Evolutionary conservation across 2,888 invertebrate species (phyloP).

Genomic region (Nysson spinosus): DNA sequence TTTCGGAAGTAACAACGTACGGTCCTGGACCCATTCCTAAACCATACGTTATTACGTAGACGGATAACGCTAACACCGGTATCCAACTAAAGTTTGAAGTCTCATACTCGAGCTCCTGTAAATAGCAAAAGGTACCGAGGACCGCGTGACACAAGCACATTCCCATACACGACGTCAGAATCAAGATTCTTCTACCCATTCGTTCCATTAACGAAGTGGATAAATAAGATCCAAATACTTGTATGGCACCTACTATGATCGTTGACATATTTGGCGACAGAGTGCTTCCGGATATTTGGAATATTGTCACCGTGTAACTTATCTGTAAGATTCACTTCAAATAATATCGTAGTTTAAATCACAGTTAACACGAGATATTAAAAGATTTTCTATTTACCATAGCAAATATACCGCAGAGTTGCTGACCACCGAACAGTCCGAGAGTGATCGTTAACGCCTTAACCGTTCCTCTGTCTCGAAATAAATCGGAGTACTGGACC

Average conservation of each 20-base stretch:
- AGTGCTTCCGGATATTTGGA: conserved; percentile 79
- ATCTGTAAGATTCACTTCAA: conserved; percentile 74
- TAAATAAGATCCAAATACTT: conserved; percentile 78
- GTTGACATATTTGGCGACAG: conserved; percentile 79
- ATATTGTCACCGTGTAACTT: conserved; percentile 79
- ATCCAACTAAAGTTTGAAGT: conserved; percentile 77
- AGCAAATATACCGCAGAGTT: conserved; percentile 77
- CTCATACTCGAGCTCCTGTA: conserved; percentile 61
- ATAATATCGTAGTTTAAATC: not conserved
- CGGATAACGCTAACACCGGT: conserved; percentile 78
- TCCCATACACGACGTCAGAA: conserved; percentile 76
- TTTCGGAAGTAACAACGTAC: conserved; percentile 79
- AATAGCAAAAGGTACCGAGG: conserved; percentile 71
- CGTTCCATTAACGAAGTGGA: conserved; percentile 80
- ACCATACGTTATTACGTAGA: conserved; percentile 79
- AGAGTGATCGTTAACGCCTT: conserved; percentile 73
- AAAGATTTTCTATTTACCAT: conserved; percentile 64
- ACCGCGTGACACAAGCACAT: conserved; percentile 70
- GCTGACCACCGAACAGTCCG: conserved; percentile 76
- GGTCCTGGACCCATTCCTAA: conserved; percentile 79
- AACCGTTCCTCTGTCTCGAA: conserved; percentile 70
- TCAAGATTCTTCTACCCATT: conserved; percentile 80
- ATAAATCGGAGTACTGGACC: conserved; percentile 70
- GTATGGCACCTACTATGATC: conserved; percentile 81
- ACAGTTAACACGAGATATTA: conserved; percentile 28